Evolutionary conservation across 2,113 vertebrate genomes (phyloP).

Genomic region (Podarcis cretensis): DNA sequence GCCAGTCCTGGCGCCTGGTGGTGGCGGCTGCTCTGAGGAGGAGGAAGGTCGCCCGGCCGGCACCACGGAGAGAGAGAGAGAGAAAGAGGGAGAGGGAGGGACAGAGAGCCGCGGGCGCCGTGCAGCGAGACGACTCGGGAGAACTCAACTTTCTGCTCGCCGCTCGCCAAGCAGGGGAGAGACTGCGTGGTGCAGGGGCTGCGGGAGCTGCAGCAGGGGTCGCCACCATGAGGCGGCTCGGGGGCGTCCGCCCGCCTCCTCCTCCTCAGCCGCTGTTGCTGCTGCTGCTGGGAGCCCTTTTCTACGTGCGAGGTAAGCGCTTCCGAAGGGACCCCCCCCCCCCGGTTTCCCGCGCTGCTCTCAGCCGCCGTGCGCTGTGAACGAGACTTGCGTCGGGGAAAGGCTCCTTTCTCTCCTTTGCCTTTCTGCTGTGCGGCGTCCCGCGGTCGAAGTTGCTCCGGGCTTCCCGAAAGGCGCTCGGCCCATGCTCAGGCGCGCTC

Average conservation of each 20-base stretch:
- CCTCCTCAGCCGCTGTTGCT: conserved; percentile 42
- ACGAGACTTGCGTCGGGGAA: not conserved
- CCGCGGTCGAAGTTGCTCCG: conserved; percentile 8
- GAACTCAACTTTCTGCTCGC: not conserved
- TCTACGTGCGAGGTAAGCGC: conserved; percentile 74
- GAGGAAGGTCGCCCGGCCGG: conserved; percentile 25
- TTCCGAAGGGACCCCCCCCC: conserved; percentile 39
- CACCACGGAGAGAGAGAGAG: not conserved
- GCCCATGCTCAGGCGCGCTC: conserved; percentile 10
- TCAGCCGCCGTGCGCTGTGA: not conserved
- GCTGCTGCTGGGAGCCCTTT: conserved; percentile 70
- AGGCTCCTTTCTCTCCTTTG: not conserved
- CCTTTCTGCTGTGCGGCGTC: not conserved
- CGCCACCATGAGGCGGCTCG: conserved; percentile 72
- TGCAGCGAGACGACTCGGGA: not conserved
- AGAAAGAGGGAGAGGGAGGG: not conserved
- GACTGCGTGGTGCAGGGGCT: conserved; percentile 3
- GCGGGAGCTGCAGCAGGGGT: conserved; percentile 37
- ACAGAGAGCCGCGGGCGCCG: not conserved
- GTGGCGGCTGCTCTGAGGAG: not conserved
- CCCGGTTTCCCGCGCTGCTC: conserved; percentile 8
- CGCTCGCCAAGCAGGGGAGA: conserved; percentile 2
- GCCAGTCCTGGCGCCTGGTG: not conserved
- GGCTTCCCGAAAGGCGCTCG: conserved; percentile 45
- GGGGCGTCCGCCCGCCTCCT: conserved; percentile 57